A percentile compares a stretch with the other conserved stretches of the same genome.
phyloP scores from a whole-genome alignment of 2,888 invertebrate species.

The Aplocera efformata region DNA sequence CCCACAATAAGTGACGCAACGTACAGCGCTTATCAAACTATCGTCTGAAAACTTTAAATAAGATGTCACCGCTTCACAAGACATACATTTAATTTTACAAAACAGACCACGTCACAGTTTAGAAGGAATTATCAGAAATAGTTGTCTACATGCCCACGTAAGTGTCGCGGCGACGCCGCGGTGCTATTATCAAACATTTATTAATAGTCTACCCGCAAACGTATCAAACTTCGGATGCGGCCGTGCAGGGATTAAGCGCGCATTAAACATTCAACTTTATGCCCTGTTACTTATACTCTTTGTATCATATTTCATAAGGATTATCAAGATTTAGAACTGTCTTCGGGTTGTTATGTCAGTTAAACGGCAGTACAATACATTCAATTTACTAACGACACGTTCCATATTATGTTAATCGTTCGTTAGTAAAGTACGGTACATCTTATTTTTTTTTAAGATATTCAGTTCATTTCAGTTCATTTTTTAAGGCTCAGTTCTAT shows the following conservation, averaged over 20 bases:
- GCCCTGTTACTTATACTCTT: slow-evolving; percentile 24
- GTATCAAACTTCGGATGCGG: slow-evolving; percentile 20
- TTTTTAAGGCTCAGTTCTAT: too few relatives aligned
- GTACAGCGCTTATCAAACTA: neutral
- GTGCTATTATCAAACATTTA: slow-evolving; percentile 35
- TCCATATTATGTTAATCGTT: too few relatives aligned
- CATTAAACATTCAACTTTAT: slow-evolving; percentile 32
- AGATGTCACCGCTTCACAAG: slow-evolving; percentile 16
- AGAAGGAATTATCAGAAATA: slow-evolving; percentile 32
- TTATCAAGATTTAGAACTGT: slow-evolving; percentile 15
- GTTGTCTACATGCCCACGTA: slow-evolving; percentile 38
- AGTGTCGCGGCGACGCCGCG: slow-evolving; percentile 37
- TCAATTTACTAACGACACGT: too few relatives aligned
- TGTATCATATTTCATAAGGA: slow-evolving; percentile 25
- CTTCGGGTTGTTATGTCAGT: slow-evolving; percentile 1
- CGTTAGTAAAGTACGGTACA: too few relatives aligned
- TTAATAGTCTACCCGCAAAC: slow-evolving; percentile 42
- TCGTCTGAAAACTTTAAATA: slow-evolving; percentile 5
- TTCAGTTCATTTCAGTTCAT: too few relatives aligned
- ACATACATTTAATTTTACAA: slow-evolving; percentile 18
- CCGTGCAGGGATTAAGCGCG: slow-evolving; percentile 37
- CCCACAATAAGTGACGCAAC: too few relatives aligned
- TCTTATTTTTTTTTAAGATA: too few relatives aligned
- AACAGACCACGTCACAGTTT: slow-evolving; percentile 24
- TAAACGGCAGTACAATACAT: too few relatives aligned